phyloP scores from a whole-genome alignment of 1,140 invertebrate genomes.

The Aphelinus atriplicis region DNA sequence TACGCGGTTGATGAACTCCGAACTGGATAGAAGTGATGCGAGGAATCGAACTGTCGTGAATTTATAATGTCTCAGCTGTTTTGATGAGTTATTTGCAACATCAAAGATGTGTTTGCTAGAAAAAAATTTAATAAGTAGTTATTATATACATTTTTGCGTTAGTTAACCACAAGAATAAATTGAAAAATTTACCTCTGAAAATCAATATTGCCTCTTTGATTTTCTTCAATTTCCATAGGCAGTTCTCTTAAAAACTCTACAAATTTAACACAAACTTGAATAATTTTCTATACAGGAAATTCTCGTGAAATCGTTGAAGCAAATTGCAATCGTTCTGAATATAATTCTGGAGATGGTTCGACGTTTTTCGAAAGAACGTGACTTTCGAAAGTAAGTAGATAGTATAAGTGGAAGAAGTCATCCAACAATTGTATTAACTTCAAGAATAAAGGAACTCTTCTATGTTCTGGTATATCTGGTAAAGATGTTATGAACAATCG shows the following conservation, averaged over 20 bases:
- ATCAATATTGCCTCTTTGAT: constrained; percentile 28
- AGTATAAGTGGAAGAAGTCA: constrained; percentile 80
- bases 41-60: constrained; percentile 80
- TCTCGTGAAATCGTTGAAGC: constrained; percentile 73
- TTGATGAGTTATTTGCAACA: constrained; percentile 72
- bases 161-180: constrained; percentile 39
- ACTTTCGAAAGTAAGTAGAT: constrained; percentile 76
- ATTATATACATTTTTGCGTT: background rate
- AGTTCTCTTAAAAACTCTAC: constrained; percentile 73
- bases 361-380: constrained; percentile 68
- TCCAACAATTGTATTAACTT: constrained; percentile 81
- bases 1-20: constrained; percentile 75
- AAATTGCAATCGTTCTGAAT: constrained; percentile 74
- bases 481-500: constrained; percentile 90
- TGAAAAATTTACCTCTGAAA: constrained; percentile 26
- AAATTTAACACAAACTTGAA: constrained; percentile 75
- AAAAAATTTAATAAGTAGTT: constrained; percentile 14
- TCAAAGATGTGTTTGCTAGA: constrained; percentile 72
- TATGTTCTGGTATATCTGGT: constrained; percentile 89
- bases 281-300: constrained; percentile 71
- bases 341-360: constrained; percentile 45
- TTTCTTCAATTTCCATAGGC: constrained; percentile 73
- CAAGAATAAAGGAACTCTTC: constrained; percentile 81
- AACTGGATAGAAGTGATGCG: constrained; percentile 72
- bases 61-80: constrained; percentile 85